Base-by-base conservation (phyloP, 2,113 vertebrate species). In the Donacobius atricapilla region DNA sequence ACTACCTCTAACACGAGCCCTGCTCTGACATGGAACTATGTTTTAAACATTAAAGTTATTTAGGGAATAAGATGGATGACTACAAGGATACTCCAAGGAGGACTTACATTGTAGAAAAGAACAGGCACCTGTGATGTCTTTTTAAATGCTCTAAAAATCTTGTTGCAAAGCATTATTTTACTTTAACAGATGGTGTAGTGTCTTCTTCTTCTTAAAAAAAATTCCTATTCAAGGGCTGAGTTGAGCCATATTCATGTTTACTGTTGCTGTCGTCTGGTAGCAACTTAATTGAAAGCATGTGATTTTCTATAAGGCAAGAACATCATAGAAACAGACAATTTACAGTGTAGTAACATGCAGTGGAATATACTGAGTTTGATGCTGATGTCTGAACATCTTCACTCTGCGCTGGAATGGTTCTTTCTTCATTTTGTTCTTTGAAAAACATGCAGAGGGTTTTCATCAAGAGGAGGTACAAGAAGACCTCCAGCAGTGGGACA, bases 201-300 rank as follows among this genome's bases (percentile, higher is more conserved):
- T 24, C 63, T 94, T 79, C 65, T 94, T 84, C 79, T 77, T 83
- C n/a, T n/a, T n/a, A 88, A 93, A 76, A 42, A 42, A 42, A 42
- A 42, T 11, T 13, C 40, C n/a, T 84, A 97, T 96, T 97, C 71
- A 93, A 81, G 75, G 6, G 7, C 60, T 92, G 73, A 94, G 39
- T 80, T 96, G 89, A 95, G 42, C 79, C 16, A 90, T 95, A 96
- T 96, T 91, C 39, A 20, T 97, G 94, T 86, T 93, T 96, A 83
- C 76, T 93, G 57, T 95, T 96, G 76, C 70, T 94, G 80, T 97
- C 88, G 88, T 96, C 79, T 96, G 51, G 81, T 94, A 94, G 40
- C 58, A 45, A 93, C 63, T 85, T 68, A 33, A 28, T 6, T 17
- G 78, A 89, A 96, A 94, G 44, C 57, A 77, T 22, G 9, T 87